These are phyloP conservation scores for Tetragonula clypearis DNA, from an alignment of 1,140 invertebrate genomes.

Conservation along the genomic window DNA sequence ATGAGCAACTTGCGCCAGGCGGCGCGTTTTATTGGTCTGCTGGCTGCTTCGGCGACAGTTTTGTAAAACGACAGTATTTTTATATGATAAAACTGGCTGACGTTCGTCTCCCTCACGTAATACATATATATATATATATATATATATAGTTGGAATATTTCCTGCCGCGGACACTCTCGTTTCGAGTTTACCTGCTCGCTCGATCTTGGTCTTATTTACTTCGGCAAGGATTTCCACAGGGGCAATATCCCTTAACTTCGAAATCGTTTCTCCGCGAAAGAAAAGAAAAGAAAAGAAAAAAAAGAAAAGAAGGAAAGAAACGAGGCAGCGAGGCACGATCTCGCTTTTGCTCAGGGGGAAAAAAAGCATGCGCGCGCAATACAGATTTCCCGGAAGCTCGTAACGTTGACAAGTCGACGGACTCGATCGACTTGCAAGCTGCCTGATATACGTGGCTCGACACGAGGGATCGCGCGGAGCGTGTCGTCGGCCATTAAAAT, in stretches of 20 bases:
- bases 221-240: too few relatives aligned
- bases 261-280: not conserved
- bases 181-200: too few relatives aligned
- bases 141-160: too few relatives aligned
- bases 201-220: too few relatives aligned
- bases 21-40: not conserved
- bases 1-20: slow-evolving; percentile 16
- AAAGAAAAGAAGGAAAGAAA: too few relatives aligned
- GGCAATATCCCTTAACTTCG: not conserved
- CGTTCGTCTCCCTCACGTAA: too few relatives aligned
- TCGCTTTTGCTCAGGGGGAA: not conserved
- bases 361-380: not conserved
- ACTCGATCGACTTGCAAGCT: not conserved
- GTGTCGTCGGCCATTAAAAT: slow-evolving; percentile 17
- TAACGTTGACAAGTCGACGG: not conserved
- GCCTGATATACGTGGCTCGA: too few relatives aligned
- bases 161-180: too few relatives aligned
- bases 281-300: too few relatives aligned
- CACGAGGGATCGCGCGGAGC: not conserved
- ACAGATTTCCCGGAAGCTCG: not conserved
- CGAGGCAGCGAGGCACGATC: not conserved
- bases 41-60: not conserved
- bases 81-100: too few relatives aligned
- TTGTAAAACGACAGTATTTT: not conserved
- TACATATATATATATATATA: too few relatives aligned